Evolutionary conservation across 2,113 vertebrate genomes (phyloP).

Genomic region (Phyllostomus hastatus): DNA sequence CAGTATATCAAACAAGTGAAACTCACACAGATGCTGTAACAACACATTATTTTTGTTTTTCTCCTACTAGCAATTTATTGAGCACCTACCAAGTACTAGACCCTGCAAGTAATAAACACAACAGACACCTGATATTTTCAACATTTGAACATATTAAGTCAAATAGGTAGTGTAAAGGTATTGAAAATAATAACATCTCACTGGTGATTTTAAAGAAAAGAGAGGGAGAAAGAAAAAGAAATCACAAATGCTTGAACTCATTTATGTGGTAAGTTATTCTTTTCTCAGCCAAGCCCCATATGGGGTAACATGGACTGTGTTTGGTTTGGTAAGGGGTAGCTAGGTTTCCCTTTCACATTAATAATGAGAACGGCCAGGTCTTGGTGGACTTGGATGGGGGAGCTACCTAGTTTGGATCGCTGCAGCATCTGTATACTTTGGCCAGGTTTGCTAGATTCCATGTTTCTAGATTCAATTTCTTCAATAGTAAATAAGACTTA

Average conservation of each 20-base stretch:
- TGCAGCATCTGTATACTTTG: neutral
- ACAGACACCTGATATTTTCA: neutral
- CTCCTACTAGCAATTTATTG: neutral
- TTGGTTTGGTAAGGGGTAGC: neutral
- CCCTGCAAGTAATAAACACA: neutral
- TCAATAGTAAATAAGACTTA: neutral
- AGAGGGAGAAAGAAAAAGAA: neutral
- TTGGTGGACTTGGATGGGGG: neutral
- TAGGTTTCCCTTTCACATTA: neutral
- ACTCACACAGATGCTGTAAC: neutral
- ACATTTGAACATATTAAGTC: neutral
- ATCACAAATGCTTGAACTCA: neutral
- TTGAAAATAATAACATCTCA: neutral
- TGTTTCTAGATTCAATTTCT: neutral
- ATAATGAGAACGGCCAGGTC: neutral
- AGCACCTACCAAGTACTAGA: neutral
- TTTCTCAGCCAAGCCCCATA: neutral
- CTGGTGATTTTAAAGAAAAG: neutral
- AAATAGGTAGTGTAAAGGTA: neutral
- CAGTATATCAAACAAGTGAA: neutral
- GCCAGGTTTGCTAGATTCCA: neutral
- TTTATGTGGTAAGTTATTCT: neutral
- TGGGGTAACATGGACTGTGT: neutral
- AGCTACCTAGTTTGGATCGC: neutral
- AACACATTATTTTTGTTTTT: neutral